Base-by-base conservation (phyloP, 2,888 invertebrate species). In the Sphaerophoria rueppellii region DNA sequence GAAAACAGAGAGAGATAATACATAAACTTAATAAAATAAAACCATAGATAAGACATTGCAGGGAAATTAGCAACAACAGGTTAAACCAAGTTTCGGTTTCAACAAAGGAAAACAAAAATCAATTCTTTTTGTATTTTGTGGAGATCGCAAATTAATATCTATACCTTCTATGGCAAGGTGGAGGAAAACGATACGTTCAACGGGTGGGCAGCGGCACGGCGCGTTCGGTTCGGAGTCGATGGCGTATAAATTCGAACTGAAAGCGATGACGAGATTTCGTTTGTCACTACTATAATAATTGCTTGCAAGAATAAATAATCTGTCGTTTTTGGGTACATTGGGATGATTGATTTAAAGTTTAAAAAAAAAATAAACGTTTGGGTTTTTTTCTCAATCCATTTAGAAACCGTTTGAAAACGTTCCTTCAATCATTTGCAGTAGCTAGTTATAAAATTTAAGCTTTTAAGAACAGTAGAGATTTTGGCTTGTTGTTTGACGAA, bases 91-190 rank as follows among this genome's bases (percentile, higher is more conserved):
- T 67, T 24, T 40, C 24, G 40, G 24, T 54, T 54, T 54, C 40
- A 74, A 74, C 78, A 82, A 78, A 82, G 67, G 54, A 78, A 72
- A 82, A 60, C 61, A 61, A 73, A 73, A 61, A 65, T 78, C 70
- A 78, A 82, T 57, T 63, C 65, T 74, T 78, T 78, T 75, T 48
- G 78, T 48, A 74, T 82, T 82, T 60, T 48, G 37, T 71, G 2
- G 24, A 35, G 14, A 52, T 43, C 54, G 24, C 43, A 9, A 50
- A 24, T 24, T 24, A 24, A 24, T 24, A 24, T 24, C 24, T 24
- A 78, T 54, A 78, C 12, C 61, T 9, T 12, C 43, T 12, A 52
- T 54, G 52, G 35, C 12, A 24, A n/a, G 12, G 6, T 48, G 40
- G 52, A 72, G 48, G 34, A 16, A 71, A 5, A 37, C 24, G 12